phyloP scores from a whole-genome alignment of 1,140 invertebrate genomes.

The Listronotus bonariensis region DNA sequence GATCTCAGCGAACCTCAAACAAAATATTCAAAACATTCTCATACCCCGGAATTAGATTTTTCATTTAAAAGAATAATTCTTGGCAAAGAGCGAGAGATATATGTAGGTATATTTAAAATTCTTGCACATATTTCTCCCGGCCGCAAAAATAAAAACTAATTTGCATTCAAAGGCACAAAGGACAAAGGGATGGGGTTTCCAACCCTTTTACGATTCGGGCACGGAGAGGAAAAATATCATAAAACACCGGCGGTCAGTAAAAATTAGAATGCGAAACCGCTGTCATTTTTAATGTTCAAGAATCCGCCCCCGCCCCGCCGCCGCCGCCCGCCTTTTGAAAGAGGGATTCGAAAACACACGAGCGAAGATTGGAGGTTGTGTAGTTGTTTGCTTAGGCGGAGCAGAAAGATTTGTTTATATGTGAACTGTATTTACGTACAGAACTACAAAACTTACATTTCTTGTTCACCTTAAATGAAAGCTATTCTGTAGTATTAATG shows the following conservation, averaged over 20 bases:
- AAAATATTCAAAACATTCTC: slow-evolving; percentile 20
- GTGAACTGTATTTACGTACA: not conserved
- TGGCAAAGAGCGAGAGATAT: slow-evolving; percentile 23
- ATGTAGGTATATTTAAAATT: slow-evolving; percentile 36
- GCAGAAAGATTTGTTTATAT: not conserved
- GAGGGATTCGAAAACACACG: not conserved
- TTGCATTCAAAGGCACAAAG: slow-evolving; percentile 37
- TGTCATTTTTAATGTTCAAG: slow-evolving; percentile 36
- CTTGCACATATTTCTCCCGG: slow-evolving; percentile 34
- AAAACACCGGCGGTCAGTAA: slow-evolving; percentile 34
- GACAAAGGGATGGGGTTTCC: slow-evolving; percentile 33
- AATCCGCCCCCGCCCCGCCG: slow-evolving; percentile 12
- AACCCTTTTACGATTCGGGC: slow-evolving; percentile 29
- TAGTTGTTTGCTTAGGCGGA: not conserved
- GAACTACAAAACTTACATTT: too few relatives aligned
- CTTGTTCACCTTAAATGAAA: too few relatives aligned
- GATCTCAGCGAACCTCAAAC: too few relatives aligned
- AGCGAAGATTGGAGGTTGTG: not conserved
- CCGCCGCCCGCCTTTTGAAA: not conserved
- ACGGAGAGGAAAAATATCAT: slow-evolving; percentile 30
- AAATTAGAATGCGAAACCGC: slow-evolving; percentile 35
- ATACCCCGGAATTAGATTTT: slow-evolving; percentile 16
- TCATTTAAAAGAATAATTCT: slow-evolving; percentile 31
- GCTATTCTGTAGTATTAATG: too few relatives aligned
- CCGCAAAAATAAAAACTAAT: slow-evolving; percentile 37